Base-by-base conservation (phyloP, 2,888 invertebrate species). In the Hesperia comma region DNA sequence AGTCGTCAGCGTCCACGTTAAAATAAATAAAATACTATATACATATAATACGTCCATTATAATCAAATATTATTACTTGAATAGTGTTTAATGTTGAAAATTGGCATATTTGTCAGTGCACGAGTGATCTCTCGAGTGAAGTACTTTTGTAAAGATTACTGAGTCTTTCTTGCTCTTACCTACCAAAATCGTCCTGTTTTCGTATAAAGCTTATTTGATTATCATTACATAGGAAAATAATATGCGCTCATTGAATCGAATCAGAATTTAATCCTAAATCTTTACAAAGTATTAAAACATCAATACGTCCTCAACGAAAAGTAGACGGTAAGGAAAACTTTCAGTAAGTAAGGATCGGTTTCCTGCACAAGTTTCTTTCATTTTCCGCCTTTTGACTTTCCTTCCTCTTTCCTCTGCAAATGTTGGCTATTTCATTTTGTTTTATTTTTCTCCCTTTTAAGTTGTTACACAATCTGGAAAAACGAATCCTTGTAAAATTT, bases 341-440 rank as follows among this genome's bases (percentile, higher is more conserved):
- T 19, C 54, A 61, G 60, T 60, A 49, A 67, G 66, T 66, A 61
- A 61, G 61, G 60, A 67, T 67, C 55, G 61, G 61, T 61, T 67
- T 67, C 66, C 61, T 60, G 60, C 55, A 61, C 54, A 55, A 67
- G 66, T 67, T 67, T 67, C 66, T 61, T 61, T 53, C 61, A 61
- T 67, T 67, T 67, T 67, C 66, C 66, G 66, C 66, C 66, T 55
- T 67, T 61, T 67, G 54, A 67, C 61, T 67, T 67, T 54, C 66
- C 54, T 66, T 66, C 66, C 66, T 33, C 21, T 33, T 66, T 67
- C 66, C 21, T 51, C 15, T 26, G 46, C 33, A 15, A 53, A 67
- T 61, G 66, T 67, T 61, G 61, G 41, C 66, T 60, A 55, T 63
- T 61, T 66, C 51, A 60, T 66, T 66, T 66, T 66, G 66, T 66